These are phyloP conservation scores for Mesembrinibis cayennensis DNA, from an alignment of 2,113 vertebrate species.

Conservation along the genomic window DNA sequence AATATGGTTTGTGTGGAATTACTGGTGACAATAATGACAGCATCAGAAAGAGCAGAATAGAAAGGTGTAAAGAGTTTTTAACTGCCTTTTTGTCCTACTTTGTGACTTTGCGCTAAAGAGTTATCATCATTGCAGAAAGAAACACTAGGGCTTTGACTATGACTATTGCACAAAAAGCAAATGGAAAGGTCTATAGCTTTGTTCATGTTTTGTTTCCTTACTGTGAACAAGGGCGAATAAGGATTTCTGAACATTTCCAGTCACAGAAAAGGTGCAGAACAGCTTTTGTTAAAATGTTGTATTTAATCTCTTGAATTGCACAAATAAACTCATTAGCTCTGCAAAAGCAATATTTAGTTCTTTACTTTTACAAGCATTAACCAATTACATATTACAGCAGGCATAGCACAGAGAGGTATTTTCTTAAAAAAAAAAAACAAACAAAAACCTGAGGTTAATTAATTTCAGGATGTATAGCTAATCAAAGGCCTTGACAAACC, in stretches of 20 bases:
- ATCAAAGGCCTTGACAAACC: neutral
- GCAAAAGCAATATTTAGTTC: neutral
- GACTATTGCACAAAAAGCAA: neutral
- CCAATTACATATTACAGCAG: neutral
- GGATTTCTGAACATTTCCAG: neutral
- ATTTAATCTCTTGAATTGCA: neutral
- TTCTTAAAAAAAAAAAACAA: neutral
- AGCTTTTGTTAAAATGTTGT: neutral
- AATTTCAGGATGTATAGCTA: neutral
- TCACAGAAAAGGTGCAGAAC: neutral
- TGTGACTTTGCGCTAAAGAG: neutral
- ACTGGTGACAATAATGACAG: neutral
- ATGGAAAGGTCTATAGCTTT: neutral
- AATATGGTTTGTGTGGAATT: neutral
- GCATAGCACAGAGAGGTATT: neutral
- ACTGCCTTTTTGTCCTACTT: neutral
- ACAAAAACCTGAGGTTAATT: neutral
- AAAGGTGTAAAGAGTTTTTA: neutral
- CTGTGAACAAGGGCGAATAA: neutral
- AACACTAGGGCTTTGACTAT: neutral
- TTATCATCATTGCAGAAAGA: neutral
- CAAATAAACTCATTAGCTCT: neutral
- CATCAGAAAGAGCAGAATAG: neutral
- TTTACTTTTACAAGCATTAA: neutral
- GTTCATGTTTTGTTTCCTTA: neutral